Conservation (phyloP, 2,888 invertebrate genomes). For the Phanerotoma sp. region DNA sequence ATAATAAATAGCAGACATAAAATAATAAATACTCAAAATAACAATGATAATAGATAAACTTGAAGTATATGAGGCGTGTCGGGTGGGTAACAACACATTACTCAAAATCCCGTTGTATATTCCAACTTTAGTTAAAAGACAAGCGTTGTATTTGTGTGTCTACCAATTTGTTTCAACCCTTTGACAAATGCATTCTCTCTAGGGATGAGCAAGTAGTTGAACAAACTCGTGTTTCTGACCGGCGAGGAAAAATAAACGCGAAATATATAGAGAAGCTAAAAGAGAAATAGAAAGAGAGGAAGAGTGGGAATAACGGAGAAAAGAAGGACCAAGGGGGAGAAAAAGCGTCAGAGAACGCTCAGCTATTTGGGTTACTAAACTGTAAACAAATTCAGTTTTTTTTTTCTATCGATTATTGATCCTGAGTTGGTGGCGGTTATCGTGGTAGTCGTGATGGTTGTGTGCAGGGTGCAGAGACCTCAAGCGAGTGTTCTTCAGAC, state of each 20-base stretch:
- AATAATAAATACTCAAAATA: background rate
- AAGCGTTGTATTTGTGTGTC: slow-evolving; percentile 46
- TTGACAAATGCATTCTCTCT: slow-evolving; percentile 52
- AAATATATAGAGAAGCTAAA: background rate
- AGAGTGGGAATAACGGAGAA: too few relatives aligned
- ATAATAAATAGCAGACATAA: too few relatives aligned
- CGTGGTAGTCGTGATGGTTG: too few relatives aligned
- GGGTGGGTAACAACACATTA: slow-evolving; percentile 54
- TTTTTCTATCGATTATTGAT: slow-evolving; percentile 55
- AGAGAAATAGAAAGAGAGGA: too few relatives aligned
- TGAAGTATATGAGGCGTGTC: slow-evolving; percentile 49
- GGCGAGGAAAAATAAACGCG: slow-evolving; percentile 1
- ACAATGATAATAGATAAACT: background rate
- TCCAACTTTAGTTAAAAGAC: background rate
- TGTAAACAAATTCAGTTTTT: slow-evolving; percentile 36
- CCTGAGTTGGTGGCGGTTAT: too few relatives aligned
- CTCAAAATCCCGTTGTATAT: slow-evolving; percentile 40
- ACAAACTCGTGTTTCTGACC: background rate
- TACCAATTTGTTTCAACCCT: slow-evolving; percentile 53
- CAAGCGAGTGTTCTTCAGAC: slow-evolving; percentile 31
- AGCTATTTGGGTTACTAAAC: slow-evolving; percentile 10
- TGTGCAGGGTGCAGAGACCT: slow-evolving; percentile 49
- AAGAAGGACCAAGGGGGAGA: too few relatives aligned
- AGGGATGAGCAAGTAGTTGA: slow-evolving; percentile 12
- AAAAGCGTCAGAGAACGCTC: too few relatives aligned